Conservation (phyloP, 2,113 vertebrate genomes). For the Brevimyrus niger region DNA sequence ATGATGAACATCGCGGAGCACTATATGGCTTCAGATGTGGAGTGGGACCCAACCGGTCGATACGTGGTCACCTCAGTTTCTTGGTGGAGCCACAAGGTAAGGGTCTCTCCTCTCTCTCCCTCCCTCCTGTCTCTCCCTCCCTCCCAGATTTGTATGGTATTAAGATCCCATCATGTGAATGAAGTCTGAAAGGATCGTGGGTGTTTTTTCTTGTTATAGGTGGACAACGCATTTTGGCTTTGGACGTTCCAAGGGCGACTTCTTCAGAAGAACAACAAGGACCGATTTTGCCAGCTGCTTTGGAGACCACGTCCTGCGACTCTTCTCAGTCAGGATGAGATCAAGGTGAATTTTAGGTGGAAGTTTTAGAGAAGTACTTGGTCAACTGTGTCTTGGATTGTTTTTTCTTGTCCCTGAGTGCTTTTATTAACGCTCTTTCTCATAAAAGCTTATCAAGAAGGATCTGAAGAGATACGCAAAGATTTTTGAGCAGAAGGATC, state of each 20-base stretch:
- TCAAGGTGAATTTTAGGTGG: slow-evolving; percentile 64
- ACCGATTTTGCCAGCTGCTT: slow-evolving; percentile 93
- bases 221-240: slow-evolving; percentile 97
- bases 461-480: slow-evolving; percentile 98
- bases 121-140: background rate
- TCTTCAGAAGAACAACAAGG: slow-evolving; percentile 95
- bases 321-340: slow-evolving; percentile 76
- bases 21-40: slow-evolving; percentile 93
- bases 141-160: background rate
- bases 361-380: background rate
- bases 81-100: slow-evolving; percentile 98
- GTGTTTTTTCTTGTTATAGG: slow-evolving; percentile 50
- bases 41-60: slow-evolving; percentile 95
- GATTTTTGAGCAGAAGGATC: slow-evolving; percentile 99
- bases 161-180: background rate
- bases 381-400: background rate
- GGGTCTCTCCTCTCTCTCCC: background rate
- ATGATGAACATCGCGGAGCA: slow-evolving; percentile 98
- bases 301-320: slow-evolving; percentile 87
- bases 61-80: slow-evolving; percentile 93
- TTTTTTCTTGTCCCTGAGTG: background rate
- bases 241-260: slow-evolving; percentile 98
- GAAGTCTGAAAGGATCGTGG: background rate
- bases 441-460: slow-evolving; percentile 86
- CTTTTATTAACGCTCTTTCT: background rate